A percentile compares a stretch with the other conserved stretches of the same genome.
These are phyloP conservation scores for Galerucella pusilla DNA, from an alignment of 2,888 invertebrate genomes.

Conservation along the genomic window DNA sequence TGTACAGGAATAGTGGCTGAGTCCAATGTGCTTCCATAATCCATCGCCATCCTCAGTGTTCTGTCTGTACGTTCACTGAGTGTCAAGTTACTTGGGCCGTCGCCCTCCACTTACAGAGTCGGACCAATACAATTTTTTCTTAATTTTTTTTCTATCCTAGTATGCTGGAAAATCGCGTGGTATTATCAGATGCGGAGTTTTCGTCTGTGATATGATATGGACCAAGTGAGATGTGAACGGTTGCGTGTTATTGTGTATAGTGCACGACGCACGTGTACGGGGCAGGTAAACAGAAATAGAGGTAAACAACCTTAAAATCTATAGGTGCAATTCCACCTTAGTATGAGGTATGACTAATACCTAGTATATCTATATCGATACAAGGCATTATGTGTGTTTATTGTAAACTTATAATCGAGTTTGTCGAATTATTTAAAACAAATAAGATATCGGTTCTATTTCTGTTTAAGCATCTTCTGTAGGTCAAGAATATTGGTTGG, in stretches of 20 bases:
- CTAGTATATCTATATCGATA: too few relatives aligned
- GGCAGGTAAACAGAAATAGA: constrained; percentile 46
- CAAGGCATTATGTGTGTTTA: constrained; percentile 4
- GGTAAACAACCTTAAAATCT: constrained; percentile 51
- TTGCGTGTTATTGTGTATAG: constrained; percentile 39
- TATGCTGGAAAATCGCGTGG: constrained; percentile 21
- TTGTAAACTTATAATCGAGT: background rate
- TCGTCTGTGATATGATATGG: constrained; percentile 33
- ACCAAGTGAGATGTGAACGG: constrained; percentile 38
- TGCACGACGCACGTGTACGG: constrained; percentile 48
- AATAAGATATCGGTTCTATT: background rate
- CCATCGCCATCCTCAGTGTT: constrained; percentile 8
- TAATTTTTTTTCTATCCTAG: constrained; percentile 21
- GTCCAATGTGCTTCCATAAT: constrained; percentile 37
- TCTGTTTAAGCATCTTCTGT: background rate
- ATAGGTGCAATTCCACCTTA: background rate
- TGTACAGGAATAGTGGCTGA: constrained; percentile 37
- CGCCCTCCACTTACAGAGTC: constrained; percentile 42
- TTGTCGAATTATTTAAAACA: background rate
- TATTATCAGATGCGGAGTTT: constrained; percentile 27
- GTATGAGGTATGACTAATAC: background rate
- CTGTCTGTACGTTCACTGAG: constrained; percentile 30
- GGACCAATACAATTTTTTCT: constrained; percentile 24
- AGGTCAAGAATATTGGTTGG: constrained; percentile 1
- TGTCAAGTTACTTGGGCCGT: constrained; percentile 38